Conservation (phyloP, 1,140 invertebrate species). For the Cherax destructor region DNA sequence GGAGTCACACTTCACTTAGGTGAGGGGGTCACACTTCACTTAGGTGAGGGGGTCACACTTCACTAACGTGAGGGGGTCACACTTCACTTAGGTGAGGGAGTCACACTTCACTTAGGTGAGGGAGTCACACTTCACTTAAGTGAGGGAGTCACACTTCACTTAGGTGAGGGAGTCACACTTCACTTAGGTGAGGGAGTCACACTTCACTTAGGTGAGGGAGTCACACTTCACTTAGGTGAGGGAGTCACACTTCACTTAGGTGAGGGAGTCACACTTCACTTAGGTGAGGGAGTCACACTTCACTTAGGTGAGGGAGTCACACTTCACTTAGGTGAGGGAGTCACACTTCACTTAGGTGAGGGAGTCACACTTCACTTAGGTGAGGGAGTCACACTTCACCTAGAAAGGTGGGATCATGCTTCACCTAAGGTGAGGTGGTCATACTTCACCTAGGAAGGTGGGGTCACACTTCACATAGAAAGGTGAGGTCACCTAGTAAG, state of each 20-base stretch:
- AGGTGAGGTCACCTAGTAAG: too few species aligned
- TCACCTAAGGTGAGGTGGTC: not conserved
- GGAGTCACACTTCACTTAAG: too few species aligned
- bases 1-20: too few species aligned
- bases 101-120: not conserved
- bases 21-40: too few species aligned
- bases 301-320: too few species aligned
- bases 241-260: not conserved
- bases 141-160: not conserved
- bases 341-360: too few species aligned
- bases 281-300: too few species aligned
- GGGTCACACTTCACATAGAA: not conserved
- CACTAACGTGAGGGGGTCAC: too few species aligned
- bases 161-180: not conserved
- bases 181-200: not conserved
- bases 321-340: too few species aligned
- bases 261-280: not conserved
- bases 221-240: not conserved
- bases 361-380: too few species aligned
- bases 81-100: not conserved
- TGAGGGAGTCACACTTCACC: too few species aligned
- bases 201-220: not conserved
- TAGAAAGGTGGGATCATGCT: not conserved
- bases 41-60: too few species aligned
- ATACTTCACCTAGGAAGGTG: not conserved